Percentiles rank a stretch among this genome's conserved stretches.
Evolutionary conservation across 2,888 invertebrate species (phyloP).

Genomic region (Volucella bombylans): DNA sequence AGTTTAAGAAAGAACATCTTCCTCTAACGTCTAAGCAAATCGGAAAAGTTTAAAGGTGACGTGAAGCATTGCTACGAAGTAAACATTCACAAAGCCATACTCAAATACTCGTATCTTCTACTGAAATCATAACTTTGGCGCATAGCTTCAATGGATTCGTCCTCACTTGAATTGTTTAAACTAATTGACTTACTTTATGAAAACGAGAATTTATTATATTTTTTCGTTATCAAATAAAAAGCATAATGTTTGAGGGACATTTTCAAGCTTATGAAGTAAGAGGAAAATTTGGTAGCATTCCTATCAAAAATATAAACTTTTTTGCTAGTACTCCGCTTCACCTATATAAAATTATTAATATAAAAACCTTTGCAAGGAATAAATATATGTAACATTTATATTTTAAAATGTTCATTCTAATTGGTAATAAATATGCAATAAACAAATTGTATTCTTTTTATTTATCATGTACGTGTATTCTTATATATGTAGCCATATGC

Average conservation of each 20-base stretch:
- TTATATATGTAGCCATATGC: no score
- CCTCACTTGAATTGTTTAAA: slow-evolving; percentile 1
- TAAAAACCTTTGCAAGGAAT: slow-evolving; percentile 18
- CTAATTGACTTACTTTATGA: not conserved
- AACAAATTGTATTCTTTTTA: no score
- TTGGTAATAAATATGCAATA: no score
- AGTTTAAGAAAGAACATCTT: not conserved
- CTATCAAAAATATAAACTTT: slow-evolving; percentile 3
- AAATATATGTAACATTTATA: slow-evolving; percentile 27
- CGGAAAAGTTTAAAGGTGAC: not conserved
- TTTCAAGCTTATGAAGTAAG: slow-evolving; percentile 13
- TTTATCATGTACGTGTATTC: no score
- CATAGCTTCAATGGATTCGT: no score
- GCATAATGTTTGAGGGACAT: slow-evolving; percentile 1
- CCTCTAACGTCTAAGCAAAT: slow-evolving; percentile 1
- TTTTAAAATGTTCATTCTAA: no score
- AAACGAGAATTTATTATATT: not conserved
- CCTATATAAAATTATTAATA: slow-evolving; percentile 15
- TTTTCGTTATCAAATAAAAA: slow-evolving; percentile 16
- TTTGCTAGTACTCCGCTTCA: slow-evolving; percentile 16
- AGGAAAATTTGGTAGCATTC: not conserved
- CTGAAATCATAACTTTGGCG: no score
- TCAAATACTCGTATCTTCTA: no score
- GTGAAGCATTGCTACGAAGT: not conserved
- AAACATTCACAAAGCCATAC: not conserved